Conservation (phyloP, 1,140 invertebrate genomes). For the Leptinotarsa texana region DNA sequence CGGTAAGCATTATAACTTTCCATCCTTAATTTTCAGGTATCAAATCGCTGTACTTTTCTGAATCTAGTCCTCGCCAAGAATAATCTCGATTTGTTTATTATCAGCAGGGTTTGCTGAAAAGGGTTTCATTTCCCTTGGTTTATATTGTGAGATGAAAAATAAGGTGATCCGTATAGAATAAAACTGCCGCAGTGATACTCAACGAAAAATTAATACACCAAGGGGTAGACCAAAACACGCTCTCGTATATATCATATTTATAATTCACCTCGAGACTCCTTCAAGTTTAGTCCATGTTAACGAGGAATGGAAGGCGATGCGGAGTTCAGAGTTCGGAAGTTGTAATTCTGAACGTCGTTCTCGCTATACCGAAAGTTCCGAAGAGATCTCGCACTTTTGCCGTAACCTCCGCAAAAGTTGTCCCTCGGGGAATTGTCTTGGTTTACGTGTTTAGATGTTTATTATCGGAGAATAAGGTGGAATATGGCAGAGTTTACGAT, state of each 20-base stretch:
- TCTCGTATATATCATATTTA: constrained; percentile 27
- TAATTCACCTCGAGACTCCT: constrained; percentile 27
- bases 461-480: constrained; percentile 28
- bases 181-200: too few species aligned
- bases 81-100: too few species aligned
- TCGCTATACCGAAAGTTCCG: constrained; percentile 13
- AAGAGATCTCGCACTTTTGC: constrained; percentile 32
- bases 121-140: too few species aligned
- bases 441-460: constrained; percentile 39
- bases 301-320: constrained; percentile 28
- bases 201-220: too few species aligned
- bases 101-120: too few species aligned
- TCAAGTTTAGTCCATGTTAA: constrained; percentile 32
- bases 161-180: too few species aligned
- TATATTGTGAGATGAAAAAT: too few species aligned
- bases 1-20: too few species aligned
- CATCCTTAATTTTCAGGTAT: too few species aligned
- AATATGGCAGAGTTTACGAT: constrained; percentile 14
- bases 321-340: constrained; percentile 23
- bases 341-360: constrained; percentile 17
- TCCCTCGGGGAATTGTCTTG: constrained; percentile 36
- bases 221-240: too few species aligned
- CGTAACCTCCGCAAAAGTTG: constrained; percentile 35
- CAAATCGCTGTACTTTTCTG: too few species aligned
- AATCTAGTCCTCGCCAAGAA: too few species aligned